These are phyloP conservation scores for Calliopum simillimum DNA, from an alignment of 2,888 invertebrate species.

Conservation along the genomic window DNA sequence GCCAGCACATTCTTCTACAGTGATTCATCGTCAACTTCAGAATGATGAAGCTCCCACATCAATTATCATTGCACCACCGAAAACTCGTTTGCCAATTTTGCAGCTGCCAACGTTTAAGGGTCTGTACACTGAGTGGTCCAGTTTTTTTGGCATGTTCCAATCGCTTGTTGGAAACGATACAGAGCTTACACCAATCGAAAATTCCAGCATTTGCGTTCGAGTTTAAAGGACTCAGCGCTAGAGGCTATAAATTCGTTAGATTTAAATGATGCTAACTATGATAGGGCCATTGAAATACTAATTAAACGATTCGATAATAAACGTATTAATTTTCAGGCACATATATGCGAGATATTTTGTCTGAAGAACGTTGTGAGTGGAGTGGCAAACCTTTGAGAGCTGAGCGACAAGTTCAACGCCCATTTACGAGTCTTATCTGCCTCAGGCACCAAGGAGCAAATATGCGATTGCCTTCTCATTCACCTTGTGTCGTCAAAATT, in stretches of 20 bases:
- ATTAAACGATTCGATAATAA: too few species aligned
- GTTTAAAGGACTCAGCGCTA: conserved; percentile 21
- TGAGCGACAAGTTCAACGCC: too few species aligned
- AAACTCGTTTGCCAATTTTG: not conserved
- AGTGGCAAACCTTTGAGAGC: too few species aligned
- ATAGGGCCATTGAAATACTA: too few species aligned
- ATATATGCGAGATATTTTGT: too few species aligned
- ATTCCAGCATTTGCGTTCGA: conserved; percentile 21
- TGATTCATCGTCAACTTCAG: conserved; percentile 15
- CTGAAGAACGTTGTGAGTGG: too few species aligned
- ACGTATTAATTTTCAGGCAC: too few species aligned
- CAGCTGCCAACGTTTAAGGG: not conserved
- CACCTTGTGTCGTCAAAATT: too few species aligned
- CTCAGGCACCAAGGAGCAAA: too few species aligned
- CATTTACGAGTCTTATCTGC: too few species aligned
- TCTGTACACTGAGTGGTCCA: not conserved
- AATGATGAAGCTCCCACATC: conserved; percentile 20
- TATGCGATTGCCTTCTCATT: too few species aligned
- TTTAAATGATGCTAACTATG: too few species aligned
- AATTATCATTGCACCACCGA: not conserved
- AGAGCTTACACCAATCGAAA: conserved; percentile 9
- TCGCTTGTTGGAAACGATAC: not conserved
- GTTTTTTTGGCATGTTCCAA: not conserved
- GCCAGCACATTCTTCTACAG: conserved; percentile 27
- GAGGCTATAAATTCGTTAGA: conserved; percentile 8